These are phyloP conservation scores for Eudyptes chrysolophus DNA, from an alignment of 2,113 vertebrate genomes.

Conservation along the genomic window DNA sequence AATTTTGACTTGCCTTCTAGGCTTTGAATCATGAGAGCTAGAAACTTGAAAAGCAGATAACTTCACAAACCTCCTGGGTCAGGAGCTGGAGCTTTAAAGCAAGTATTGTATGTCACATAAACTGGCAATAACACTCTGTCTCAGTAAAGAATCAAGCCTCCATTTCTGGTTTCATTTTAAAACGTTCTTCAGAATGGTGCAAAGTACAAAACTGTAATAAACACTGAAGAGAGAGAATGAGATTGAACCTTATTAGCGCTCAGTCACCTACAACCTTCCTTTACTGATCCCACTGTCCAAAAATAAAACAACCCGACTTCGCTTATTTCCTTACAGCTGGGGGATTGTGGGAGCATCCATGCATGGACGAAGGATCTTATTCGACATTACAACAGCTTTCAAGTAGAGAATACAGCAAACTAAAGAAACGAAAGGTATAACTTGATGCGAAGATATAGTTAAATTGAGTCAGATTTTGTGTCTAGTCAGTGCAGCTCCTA, in stretches of 20 bases:
- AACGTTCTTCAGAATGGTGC: background rate
- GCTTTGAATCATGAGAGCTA: background rate
- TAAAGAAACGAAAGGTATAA: background rate
- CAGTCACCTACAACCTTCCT: background rate
- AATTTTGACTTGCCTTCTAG: background rate
- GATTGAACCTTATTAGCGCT: background rate
- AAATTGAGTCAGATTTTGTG: background rate
- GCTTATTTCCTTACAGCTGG: background rate
- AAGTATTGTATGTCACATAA: background rate
- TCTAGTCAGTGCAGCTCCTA: background rate
- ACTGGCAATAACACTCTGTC: background rate
- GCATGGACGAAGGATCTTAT: background rate
- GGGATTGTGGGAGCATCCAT: rapidly evolving
- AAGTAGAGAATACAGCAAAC: background rate
- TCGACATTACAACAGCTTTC: background rate
- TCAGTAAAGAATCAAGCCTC: background rate
- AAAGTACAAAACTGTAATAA: background rate
- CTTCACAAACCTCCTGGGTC: background rate
- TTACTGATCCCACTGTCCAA: background rate
- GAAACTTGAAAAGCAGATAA: background rate
- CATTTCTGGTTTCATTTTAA: background rate
- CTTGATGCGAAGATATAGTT: background rate
- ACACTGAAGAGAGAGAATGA: background rate
- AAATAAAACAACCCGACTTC: background rate
- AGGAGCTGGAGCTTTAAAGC: background rate